phyloP scores from a whole-genome alignment of 2,888 invertebrate genomes.

The Lochmaea capreae region DNA sequence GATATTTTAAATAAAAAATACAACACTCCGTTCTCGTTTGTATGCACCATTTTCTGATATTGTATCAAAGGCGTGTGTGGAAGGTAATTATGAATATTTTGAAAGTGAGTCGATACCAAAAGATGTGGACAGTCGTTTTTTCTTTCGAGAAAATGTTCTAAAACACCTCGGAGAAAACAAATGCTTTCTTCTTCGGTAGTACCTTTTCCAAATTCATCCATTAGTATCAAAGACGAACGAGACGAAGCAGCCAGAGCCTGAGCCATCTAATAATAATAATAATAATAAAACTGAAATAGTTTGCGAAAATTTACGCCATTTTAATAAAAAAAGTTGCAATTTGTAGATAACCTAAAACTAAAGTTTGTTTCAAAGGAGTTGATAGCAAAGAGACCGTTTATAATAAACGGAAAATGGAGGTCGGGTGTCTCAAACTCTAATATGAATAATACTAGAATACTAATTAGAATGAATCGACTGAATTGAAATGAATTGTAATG shows the following conservation, averaged over 20 bases:
- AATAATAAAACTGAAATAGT: background rate
- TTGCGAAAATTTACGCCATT: too few species aligned
- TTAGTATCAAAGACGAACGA: slow-evolving; percentile 78
- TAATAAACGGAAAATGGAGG: too few species aligned
- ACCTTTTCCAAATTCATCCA: slow-evolving; percentile 93
- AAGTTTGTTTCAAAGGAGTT: too few species aligned
- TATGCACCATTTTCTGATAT: slow-evolving; percentile 59
- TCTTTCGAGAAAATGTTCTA: slow-evolving; percentile 75
- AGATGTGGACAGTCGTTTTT: slow-evolving; percentile 76
- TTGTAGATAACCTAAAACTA: too few species aligned
- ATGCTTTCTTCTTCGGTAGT: slow-evolving; percentile 82
- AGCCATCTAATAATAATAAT: slow-evolving; percentile 71
- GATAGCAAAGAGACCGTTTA: too few species aligned
- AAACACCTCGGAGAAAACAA: slow-evolving; percentile 76
- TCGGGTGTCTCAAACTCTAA: too few species aligned
- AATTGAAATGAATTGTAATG: too few species aligned
- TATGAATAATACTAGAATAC: too few species aligned
- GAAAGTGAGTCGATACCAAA: slow-evolving; percentile 83
- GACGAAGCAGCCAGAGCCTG: slow-evolving; percentile 76
- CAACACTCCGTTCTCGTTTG: slow-evolving; percentile 65
- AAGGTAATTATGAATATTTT: slow-evolving; percentile 72
- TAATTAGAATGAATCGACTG: too few species aligned
- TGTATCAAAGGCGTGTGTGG: slow-evolving; percentile 65
- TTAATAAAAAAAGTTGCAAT: too few species aligned
- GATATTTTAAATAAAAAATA: slow-evolving; percentile 76